A percentile compares a stretch with the other conserved stretches of the same genome.
Evolutionary conservation across 1,140 invertebrate species (phyloP).

Genomic region (Dendroctonus valens): DNA sequence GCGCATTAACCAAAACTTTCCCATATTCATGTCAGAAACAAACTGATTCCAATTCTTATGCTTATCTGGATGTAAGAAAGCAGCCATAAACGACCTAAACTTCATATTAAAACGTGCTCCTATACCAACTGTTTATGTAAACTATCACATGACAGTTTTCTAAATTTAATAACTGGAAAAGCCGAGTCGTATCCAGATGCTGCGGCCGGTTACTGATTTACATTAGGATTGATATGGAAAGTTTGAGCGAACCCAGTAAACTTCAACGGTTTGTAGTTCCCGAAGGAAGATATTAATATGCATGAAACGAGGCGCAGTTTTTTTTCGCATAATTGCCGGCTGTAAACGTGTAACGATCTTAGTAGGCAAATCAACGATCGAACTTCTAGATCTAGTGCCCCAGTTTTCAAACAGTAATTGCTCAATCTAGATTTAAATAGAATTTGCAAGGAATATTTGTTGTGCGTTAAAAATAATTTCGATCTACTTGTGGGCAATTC

Average conservation of each 20-base stretch:
- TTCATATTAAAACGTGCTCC: slow-evolving; percentile 17
- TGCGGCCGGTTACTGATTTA: slow-evolving; percentile 5
- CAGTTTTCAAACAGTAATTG: too few species aligned
- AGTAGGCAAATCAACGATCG: too few species aligned
- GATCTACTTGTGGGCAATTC: too few species aligned
- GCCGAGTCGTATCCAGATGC: not conserved
- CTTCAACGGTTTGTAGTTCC: not conserved
- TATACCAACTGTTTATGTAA: slow-evolving; percentile 18
- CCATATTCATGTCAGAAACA: slow-evolving; percentile 9
- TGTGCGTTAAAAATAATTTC: too few species aligned
- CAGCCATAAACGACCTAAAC: slow-evolving; percentile 11
- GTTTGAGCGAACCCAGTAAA: slow-evolving; percentile 6
- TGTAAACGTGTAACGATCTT: too few species aligned
- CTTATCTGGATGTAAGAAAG: slow-evolving; percentile 1
- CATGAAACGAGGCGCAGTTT: not conserved
- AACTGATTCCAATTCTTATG: slow-evolving; percentile 4
- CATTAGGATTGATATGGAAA: slow-evolving; percentile 25
- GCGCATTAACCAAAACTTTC: not conserved
- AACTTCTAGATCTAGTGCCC: too few species aligned
- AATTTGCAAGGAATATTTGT: too few species aligned
- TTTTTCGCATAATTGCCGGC: slow-evolving; percentile 1
- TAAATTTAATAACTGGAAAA: slow-evolving; percentile 21
- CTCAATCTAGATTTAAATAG: too few species aligned
- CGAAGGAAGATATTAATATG: slow-evolving; percentile 7
- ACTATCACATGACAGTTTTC: slow-evolving; percentile 13